A percentile compares a stretch with the other conserved stretches of the same genome.
These are phyloP conservation scores for Blennius ocellaris DNA, from an alignment of 2,113 vertebrate genomes.

Conservation along the genomic window DNA sequence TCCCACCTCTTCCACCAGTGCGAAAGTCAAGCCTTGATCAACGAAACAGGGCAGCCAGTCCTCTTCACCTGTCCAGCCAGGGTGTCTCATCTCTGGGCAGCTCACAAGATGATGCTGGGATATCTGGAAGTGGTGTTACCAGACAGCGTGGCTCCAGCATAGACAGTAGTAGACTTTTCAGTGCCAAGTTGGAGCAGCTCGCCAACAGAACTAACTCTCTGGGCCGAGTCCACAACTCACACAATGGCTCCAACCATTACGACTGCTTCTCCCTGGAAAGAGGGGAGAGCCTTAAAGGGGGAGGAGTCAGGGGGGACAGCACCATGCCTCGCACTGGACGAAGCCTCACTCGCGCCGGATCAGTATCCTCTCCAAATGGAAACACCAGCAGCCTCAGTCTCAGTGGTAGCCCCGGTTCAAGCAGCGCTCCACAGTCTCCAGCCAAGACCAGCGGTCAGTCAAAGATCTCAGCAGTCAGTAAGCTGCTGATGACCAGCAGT, in stretches of 20 bases:
- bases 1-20: constrained; percentile 92
- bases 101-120: constrained; percentile 82
- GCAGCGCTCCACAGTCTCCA: constrained; percentile 85
- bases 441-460: constrained; percentile 87
- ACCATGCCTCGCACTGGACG: constrained; percentile 91
- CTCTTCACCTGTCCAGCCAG: constrained; percentile 85
- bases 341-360: constrained; percentile 86
- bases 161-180: constrained; percentile 93
- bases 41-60: constrained; percentile 93
- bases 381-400: constrained; percentile 37
- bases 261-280: constrained; percentile 94
- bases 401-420: constrained; percentile 43
- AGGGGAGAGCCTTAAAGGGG: constrained; percentile 87
- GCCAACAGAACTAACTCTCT: constrained; percentile 93
- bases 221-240: constrained; percentile 79
- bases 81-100: constrained; percentile 76
- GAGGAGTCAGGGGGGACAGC: constrained; percentile 85
- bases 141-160: constrained; percentile 84
- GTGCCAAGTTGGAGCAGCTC: constrained; percentile 93
- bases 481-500: constrained; percentile 93
- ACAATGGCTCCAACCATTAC: constrained; percentile 84
- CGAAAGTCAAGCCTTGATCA: constrained; percentile 97
- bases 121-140: constrained; percentile 45
- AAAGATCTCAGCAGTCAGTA: constrained; percentile 95
- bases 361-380: constrained; percentile 79